phyloP scores from a whole-genome alignment of 37 sponge, comb jelly and placozoan genomes.

The Ephydatia muelleri region DNA sequence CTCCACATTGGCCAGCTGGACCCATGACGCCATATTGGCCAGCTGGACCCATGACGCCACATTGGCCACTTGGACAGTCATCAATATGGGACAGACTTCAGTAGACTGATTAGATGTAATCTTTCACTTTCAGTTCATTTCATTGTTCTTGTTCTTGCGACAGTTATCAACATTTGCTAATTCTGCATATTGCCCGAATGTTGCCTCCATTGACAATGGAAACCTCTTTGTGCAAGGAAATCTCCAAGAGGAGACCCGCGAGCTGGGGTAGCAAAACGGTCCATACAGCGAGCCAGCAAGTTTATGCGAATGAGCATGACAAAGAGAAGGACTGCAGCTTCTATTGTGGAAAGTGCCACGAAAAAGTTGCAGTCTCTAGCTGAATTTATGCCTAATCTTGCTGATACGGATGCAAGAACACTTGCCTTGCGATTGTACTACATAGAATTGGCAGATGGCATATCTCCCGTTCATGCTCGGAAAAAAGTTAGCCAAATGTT shows the following conservation, averaged over 20 bases:
- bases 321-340: background rate
- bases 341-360: background rate
- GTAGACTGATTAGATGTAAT: too few relatives aligned
- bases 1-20: too few relatives aligned
- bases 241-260: background rate
- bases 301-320: background rate
- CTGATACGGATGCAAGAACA: background rate
- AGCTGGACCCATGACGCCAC: too few relatives aligned
- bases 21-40: too few relatives aligned
- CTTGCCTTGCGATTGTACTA: background rate
- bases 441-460: background rate
- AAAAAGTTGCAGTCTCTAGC: background rate
- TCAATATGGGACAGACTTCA: too few relatives aligned
- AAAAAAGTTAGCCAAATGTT: background rate
- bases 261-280: background rate
- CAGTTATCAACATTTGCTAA: too few relatives aligned
- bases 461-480: background rate
- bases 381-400: background rate
- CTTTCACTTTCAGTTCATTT: too few relatives aligned
- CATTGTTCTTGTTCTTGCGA: too few relatives aligned
- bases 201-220: background rate
- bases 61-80: too few relatives aligned
- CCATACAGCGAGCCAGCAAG: background rate
- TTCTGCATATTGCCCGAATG: background rate
- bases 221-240: background rate